phyloP scores from a whole-genome alignment of 37 sponge, comb jelly and placozoan species.

The Sycon ciliatum region DNA sequence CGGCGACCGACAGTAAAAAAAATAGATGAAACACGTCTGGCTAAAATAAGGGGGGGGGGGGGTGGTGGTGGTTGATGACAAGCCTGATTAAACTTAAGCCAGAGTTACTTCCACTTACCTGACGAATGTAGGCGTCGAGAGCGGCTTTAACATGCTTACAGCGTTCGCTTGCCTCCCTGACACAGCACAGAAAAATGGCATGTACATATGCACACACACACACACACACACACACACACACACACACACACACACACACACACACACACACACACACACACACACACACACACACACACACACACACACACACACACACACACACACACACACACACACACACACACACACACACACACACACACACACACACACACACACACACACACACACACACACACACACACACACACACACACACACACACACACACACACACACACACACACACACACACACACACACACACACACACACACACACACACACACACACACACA shows the following conservation, averaged over 20 bases:
- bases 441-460: slow-evolving; percentile 1
- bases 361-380: not conserved
- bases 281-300: slow-evolving; percentile 29
- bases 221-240: slow-evolving; percentile 14
- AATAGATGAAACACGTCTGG: no score
- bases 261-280: slow-evolving; percentile 11
- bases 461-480: not conserved
- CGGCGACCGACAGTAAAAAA: no score
- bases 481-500: not conserved
- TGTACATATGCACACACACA: not conserved
- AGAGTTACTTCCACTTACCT: no score
- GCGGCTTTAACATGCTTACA: no score
- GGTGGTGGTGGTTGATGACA: no score
- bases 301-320: slow-evolving; percentile 23
- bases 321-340: not conserved
- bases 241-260: slow-evolving; percentile 27
- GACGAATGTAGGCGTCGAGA: not conserved
- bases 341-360: not conserved
- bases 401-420: not conserved
- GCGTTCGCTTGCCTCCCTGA: not conserved
- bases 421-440: not conserved
- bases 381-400: slow-evolving; percentile 2
- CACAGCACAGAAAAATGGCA: not conserved
- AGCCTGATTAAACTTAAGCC: no score
- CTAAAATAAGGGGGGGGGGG: no score